Base-by-base conservation (phyloP, 2,797 vertebrate species). In the Myotis myotis region DNA sequence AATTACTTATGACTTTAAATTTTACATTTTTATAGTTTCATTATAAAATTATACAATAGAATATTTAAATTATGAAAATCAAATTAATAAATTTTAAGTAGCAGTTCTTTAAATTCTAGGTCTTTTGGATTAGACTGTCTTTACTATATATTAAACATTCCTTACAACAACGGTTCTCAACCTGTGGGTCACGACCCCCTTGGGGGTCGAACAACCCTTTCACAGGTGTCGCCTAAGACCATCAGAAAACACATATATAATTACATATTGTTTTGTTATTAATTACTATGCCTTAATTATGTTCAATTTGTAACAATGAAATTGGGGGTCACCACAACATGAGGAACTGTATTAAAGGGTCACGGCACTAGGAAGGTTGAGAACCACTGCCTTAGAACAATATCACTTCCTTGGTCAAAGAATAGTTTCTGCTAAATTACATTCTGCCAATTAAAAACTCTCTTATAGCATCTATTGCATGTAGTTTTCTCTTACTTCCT, bases 361-460 rank as follows among this genome's bases (percentile, higher is more conserved):
- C 9, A 9, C 9, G 41, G 41, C 41, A 44, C 44, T 44, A 44
- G 41, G 41, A 44, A 44, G 41, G 8, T 44, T 44, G 41, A 44
- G 41, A 44, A 44, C 41, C 41, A 44, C 41, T 44, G 41, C 30
- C 41, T 68, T 49, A 83, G 20, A 93, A 90, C 12, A 83, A n/a
- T 76, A 75, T 68, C 11, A 82, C 11, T 85, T 83, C 36, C 5
- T 81, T 72, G 30, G 19, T 78, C 41, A 92, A 90, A 94, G 22
- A 85, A 16, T 10, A 90, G 36, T 89, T 90, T 74, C 38, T 68
- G 23, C 68, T 92, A 89, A 92, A 89, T 94, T 75, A 53, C n/a
- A 81, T 91, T 33, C 66, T 57, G 36, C 47, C 38, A 94, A 89
- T 90, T 93, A 92, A 96, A 96, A 95, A 57, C 53, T 25, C 33